Evolutionary conservation across 2,888 invertebrate species (phyloP).

Genomic region (Cylindroiulus punctatus): DNA sequence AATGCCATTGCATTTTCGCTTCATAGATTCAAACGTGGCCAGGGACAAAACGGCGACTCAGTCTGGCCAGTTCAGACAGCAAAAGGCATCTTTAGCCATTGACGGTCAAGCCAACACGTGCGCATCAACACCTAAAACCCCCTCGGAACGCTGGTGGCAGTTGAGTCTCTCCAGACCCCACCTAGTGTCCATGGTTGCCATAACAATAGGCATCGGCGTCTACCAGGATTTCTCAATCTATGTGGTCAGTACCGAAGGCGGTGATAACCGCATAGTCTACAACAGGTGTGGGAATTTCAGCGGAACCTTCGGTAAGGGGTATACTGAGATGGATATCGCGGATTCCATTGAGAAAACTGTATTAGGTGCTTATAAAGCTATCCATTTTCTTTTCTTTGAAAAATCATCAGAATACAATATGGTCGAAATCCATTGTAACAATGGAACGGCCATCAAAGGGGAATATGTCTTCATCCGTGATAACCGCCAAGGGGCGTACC

Average conservation of each 20-base stretch:
- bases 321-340: neutral
- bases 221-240: conserved; percentile 53
- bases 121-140: conserved; percentile 62
- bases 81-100: conserved; percentile 62
- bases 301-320: conserved; percentile 60
- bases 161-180: conserved; percentile 61
- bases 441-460: conserved; percentile 51
- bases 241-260: conserved; percentile 61
- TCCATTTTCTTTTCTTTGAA: conserved; percentile 23
- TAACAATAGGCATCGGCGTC: conserved; percentile 62
- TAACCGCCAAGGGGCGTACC: conserved; percentile 43
- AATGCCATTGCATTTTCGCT: neutral
- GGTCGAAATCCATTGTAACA: conserved; percentile 53
- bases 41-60: conserved; percentile 59
- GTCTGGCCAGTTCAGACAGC: conserved; percentile 62
- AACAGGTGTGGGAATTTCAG: conserved; percentile 63
- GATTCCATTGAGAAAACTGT: neutral
- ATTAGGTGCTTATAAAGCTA: neutral
- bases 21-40: conserved; percentile 61
- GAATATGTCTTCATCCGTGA: conserved; percentile 54
- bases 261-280: conserved; percentile 61
- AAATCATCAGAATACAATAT: conserved; percentile 50
- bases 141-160: conserved; percentile 64
- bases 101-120: conserved; percentile 63
- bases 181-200: conserved; percentile 61